Percentiles rank a stretch among this genome's conserved stretches.
Conservation (phyloP, 2,797 vertebrate species). For the Hemitrygon akajei region DNA sequence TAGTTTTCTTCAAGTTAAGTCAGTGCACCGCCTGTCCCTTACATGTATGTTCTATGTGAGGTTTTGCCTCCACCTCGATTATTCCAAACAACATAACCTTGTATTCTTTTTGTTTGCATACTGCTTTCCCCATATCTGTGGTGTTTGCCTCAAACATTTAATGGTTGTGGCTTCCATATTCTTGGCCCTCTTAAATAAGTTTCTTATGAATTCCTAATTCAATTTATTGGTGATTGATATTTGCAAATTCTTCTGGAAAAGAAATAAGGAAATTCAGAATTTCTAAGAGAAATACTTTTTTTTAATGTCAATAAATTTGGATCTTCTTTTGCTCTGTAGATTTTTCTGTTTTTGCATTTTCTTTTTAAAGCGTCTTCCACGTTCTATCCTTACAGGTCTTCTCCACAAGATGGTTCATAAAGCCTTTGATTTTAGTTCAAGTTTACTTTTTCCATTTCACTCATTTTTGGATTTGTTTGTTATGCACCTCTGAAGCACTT, state of each 20-base stretch:
- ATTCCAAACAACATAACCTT: no score
- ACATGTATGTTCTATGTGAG: no score
- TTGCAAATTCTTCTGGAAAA: no score
- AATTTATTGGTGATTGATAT: neutral
- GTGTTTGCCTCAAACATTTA: neutral
- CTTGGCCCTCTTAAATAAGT: neutral
- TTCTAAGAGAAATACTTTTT: neutral
- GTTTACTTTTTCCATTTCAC: neutral
- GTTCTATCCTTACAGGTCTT: neutral
- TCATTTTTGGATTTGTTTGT: neutral
- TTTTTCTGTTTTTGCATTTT: neutral
- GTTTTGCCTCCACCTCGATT: no score
- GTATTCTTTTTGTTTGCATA: no score
- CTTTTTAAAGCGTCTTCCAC: neutral
- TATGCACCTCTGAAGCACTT: neutral
- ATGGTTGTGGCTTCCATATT: neutral
- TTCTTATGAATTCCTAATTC: neutral
- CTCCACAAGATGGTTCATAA: neutral
- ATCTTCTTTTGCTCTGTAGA: neutral
- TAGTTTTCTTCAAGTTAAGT: neutral
- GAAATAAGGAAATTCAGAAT: no score
- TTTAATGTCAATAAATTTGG: neutral
- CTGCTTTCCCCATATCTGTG: neutral
- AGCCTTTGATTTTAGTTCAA: neutral
- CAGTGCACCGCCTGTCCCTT: neutral